Conservation (phyloP, 2,113 vertebrate species). For the Varanus salvator region DNA sequence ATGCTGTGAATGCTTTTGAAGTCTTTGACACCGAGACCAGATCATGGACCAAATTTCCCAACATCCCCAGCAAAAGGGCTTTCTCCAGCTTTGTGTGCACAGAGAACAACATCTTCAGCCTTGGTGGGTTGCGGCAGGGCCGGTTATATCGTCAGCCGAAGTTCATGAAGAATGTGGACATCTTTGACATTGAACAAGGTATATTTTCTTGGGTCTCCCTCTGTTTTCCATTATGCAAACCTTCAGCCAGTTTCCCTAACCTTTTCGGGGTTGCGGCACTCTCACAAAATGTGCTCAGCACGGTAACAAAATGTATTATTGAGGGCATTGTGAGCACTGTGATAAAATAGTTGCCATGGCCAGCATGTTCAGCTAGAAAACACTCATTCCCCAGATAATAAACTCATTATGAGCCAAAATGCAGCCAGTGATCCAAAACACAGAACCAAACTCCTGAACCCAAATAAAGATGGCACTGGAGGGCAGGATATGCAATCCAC, state of each 20-base stretch:
- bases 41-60: slow-evolving; percentile 89
- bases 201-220: background rate
- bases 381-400: too few species aligned
- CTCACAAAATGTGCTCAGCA: too few species aligned
- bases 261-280: background rate
- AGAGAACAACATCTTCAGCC: slow-evolving; percentile 85
- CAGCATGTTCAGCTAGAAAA: too few species aligned
- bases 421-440: too few species aligned
- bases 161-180: slow-evolving; percentile 94
- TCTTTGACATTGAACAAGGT: slow-evolving; percentile 95
- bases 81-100: slow-evolving; percentile 91
- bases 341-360: too few species aligned
- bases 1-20: slow-evolving; percentile 90
- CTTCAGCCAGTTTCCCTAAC: background rate
- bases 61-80: slow-evolving; percentile 91
- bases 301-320: too few species aligned
- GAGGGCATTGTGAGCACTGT: too few species aligned
- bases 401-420: too few species aligned
- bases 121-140: slow-evolving; percentile 93
- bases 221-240: background rate
- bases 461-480: too few species aligned
- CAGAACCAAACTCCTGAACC: too few species aligned
- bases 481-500: too few species aligned
- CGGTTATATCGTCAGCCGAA: slow-evolving; percentile 93
- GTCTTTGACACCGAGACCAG: slow-evolving; percentile 91